These are phyloP conservation scores for Aphelinus atriplicis DNA, from an alignment of 1,140 invertebrate species.

Conservation along the genomic window DNA sequence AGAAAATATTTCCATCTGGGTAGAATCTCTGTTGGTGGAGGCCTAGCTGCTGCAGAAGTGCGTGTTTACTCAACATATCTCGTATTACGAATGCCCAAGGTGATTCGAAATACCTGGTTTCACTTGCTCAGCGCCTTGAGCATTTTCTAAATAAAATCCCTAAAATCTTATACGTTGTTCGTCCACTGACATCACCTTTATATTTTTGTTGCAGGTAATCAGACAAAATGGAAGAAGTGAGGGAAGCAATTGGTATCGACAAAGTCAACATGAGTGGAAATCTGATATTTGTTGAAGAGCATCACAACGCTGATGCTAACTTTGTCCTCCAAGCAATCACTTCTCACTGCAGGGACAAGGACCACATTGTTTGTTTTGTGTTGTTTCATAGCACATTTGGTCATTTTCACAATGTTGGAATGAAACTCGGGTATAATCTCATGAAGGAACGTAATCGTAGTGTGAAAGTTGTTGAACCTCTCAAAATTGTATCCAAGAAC, in stretches of 20 bases:
- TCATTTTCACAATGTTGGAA: slow-evolving; percentile 78
- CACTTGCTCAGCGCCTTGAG: not conserved
- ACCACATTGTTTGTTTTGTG: slow-evolving; percentile 70
- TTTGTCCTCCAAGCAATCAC: slow-evolving; percentile 74
- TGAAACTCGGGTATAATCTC: slow-evolving; percentile 77
- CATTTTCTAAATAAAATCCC: not conserved
- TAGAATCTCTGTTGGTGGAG: too few species aligned
- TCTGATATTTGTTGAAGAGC: slow-evolving; percentile 74
- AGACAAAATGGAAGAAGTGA: slow-evolving; percentile 32
- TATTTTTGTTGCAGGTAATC: not conserved
- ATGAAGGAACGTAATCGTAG: slow-evolving; percentile 67
- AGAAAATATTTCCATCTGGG: too few species aligned
- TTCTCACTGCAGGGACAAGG: slow-evolving; percentile 69
- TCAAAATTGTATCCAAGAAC: slow-evolving; percentile 64
- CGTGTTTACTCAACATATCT: too few species aligned
- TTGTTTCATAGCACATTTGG: slow-evolving; percentile 75
- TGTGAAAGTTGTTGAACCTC: slow-evolving; percentile 69
- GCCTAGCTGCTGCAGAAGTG: too few species aligned
- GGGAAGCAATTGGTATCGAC: slow-evolving; percentile 69
- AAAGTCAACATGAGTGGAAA: slow-evolving; percentile 66
- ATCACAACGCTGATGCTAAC: slow-evolving; percentile 74
- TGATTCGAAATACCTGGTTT: too few species aligned
- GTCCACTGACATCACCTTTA: not conserved
- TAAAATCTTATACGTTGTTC: not conserved
- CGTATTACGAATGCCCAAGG: too few species aligned